These are phyloP conservation scores for Octonoba sinensis DNA, from an alignment of 2,888 invertebrate genomes.

Conservation along the genomic window DNA sequence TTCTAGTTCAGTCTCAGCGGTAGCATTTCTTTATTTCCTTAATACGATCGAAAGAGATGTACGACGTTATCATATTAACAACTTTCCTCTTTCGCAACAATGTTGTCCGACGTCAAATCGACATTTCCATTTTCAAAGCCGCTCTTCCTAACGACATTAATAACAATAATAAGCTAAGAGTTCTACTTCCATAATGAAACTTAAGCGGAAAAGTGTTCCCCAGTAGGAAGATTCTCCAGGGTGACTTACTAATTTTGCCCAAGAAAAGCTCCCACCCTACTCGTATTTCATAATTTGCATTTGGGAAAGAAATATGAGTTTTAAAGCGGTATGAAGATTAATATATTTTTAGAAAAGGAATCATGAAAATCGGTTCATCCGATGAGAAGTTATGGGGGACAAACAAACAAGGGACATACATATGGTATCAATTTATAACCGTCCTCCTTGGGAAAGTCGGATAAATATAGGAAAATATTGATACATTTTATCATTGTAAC, in stretches of 20 bases:
- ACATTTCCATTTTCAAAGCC: neutral
- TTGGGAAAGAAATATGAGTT: no score
- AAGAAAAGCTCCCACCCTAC: neutral
- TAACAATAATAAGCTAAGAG: neutral
- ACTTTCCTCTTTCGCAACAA: neutral
- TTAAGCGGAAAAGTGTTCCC: conserved; percentile 13
- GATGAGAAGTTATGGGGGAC: no score
- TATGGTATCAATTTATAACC: no score
- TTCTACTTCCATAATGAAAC: conserved; percentile 16
- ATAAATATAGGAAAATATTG: no score
- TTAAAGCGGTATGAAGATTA: no score
- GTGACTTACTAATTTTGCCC: neutral
- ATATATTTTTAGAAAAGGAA: no score
- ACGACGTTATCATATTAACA: conserved; percentile 5
- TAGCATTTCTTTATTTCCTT: neutral
- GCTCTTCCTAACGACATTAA: neutral
- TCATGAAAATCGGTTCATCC: no score
- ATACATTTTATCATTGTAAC: no score
- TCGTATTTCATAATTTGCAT: neutral
- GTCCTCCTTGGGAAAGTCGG: no score
- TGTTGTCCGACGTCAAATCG: neutral
- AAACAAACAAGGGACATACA: no score
- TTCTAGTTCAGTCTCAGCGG: neutral
- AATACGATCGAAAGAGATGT: no score
- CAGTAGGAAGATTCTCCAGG: neutral